These are phyloP conservation scores for Psilopogon haemacephalus DNA, from an alignment of 2,113 vertebrate species.

Conservation along the genomic window DNA sequence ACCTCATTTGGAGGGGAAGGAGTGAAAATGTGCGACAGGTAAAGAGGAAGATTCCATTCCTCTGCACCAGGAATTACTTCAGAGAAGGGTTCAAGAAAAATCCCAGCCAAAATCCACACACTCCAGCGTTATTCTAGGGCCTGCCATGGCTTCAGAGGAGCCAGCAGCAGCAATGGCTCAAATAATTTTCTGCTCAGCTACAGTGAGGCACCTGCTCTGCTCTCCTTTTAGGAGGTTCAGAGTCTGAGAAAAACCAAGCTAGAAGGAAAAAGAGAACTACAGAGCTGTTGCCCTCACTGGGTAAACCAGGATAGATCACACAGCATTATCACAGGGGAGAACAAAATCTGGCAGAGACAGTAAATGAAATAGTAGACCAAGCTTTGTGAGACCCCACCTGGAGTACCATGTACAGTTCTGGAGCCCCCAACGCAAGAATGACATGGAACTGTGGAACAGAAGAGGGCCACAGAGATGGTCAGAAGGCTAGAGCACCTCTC, in stretches of 20 bases:
- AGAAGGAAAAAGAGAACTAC: background rate
- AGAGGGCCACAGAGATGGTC: too few relatives aligned
- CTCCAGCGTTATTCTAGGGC: fast-evolving
- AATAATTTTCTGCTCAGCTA: background rate
- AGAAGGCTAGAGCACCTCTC: too few relatives aligned
- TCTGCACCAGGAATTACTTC: background rate
- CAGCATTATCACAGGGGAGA: background rate
- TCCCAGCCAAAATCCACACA: fast-evolving
- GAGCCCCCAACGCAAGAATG: too few relatives aligned
- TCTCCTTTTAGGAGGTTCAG: background rate
- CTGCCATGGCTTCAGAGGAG: background rate
- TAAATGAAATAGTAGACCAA: background rate
- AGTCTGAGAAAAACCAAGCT: fast-evolving
- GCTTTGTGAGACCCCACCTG: fast-evolving
- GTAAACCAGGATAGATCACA: background rate
- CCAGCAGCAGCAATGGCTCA: background rate
- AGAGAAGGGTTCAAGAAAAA: background rate
- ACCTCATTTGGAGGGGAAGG: background rate
- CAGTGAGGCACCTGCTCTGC: background rate
- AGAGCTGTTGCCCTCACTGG: background rate
- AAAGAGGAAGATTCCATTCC: background rate
- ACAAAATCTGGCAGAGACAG: background rate
- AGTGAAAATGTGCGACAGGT: fast-evolving
- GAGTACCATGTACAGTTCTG: too few relatives aligned
- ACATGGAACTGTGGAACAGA: too few relatives aligned